A percentile compares a stretch with the other conserved stretches of the same genome.
These are phyloP conservation scores for Drosophila birchii DNA, from an alignment of 2,888 invertebrate genomes.

Conservation along the genomic window DNA sequence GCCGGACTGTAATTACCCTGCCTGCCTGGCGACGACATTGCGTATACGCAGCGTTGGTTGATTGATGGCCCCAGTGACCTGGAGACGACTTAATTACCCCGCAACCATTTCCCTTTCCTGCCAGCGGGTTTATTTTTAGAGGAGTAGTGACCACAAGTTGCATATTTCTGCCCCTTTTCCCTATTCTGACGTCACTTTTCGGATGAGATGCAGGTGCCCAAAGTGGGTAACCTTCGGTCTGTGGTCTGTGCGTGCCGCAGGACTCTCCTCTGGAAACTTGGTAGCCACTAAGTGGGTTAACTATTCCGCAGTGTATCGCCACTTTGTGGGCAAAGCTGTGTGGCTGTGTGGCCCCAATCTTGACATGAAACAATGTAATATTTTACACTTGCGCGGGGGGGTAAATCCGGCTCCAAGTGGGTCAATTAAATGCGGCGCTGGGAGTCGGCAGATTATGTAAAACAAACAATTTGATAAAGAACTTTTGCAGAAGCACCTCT, in stretches of 20 bases:
- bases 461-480: slow-evolving; percentile 47
- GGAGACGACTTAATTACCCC: slow-evolving; percentile 59
- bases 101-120: slow-evolving; percentile 7
- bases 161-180: slow-evolving; percentile 9
- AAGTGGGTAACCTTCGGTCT: slow-evolving; percentile 62
- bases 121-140: slow-evolving; percentile 31
- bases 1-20: slow-evolving; percentile 24
- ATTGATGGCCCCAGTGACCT: slow-evolving; percentile 61
- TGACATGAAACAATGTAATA: slow-evolving; percentile 72
- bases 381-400: slow-evolving; percentile 60
- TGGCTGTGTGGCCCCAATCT: slow-evolving; percentile 69
- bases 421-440: slow-evolving; percentile 72
- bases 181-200: slow-evolving; percentile 53
- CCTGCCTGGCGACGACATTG: slow-evolving; percentile 11
- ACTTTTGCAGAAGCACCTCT: slow-evolving; percentile 55
- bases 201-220: slow-evolving; percentile 31
- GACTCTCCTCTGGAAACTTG: slow-evolving; percentile 56
- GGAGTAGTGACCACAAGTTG: slow-evolving; percentile 23
- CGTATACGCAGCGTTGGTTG: slow-evolving; percentile 54
- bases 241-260: slow-evolving; percentile 58
- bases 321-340: slow-evolving; percentile 42
- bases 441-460: slow-evolving; percentile 56
- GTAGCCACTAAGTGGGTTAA: slow-evolving; percentile 59
- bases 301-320: slow-evolving; percentile 60
- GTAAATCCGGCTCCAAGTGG: slow-evolving; percentile 67